These are phyloP conservation scores for Puma concolor DNA, from an alignment of 2,113 vertebrate genomes.

Conservation along the genomic window DNA sequence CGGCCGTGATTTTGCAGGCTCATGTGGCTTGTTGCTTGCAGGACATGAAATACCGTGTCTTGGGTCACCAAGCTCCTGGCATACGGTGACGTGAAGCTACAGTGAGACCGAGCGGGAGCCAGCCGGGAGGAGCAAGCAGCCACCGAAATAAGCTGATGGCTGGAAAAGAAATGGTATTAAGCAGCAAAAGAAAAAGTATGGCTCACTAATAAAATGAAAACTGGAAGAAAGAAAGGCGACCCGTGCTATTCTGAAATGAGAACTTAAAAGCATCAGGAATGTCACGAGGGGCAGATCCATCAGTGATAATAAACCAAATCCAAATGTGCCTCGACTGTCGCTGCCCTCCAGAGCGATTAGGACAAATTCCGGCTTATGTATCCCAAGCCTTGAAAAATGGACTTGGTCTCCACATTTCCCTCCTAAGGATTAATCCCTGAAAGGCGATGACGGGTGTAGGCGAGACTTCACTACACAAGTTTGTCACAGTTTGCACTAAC, in stretches of 20 bases:
- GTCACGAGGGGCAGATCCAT: neutral
- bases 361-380: neutral
- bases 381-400: neutral
- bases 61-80: neutral
- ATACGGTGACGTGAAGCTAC: neutral
- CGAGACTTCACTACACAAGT: neutral
- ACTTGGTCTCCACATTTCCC: neutral
- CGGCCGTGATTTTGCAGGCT: neutral
- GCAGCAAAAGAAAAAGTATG: neutral
- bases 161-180: neutral
- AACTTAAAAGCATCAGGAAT: neutral
- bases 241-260: neutral
- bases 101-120: neutral
- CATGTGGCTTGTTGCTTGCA: neutral
- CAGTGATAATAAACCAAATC: neutral
- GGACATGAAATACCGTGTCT: neutral
- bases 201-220: neutral
- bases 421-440: neutral
- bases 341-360: neutral
- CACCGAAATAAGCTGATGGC: slow-evolving; percentile 59
- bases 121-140: neutral
- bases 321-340: too few species aligned
- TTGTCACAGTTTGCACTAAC: neutral
- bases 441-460: neutral
- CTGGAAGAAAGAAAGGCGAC: neutral